A percentile compares a stretch with the other conserved stretches of the same genome.
Conservation (phyloP, 2,888 invertebrate genomes). For the Philonicus albiceps region DNA sequence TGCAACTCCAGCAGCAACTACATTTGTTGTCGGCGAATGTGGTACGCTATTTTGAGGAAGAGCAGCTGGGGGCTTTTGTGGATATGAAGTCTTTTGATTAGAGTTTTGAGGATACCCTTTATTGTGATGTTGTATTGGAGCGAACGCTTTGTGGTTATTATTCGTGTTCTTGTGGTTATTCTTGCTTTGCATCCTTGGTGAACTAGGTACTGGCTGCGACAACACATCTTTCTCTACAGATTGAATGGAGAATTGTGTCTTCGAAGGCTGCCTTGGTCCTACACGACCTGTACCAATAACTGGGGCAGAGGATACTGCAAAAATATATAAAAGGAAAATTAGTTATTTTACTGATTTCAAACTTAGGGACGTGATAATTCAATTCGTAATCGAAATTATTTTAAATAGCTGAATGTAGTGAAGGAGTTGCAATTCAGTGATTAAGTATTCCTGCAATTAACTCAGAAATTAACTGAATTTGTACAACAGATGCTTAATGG, state of each 20-base stretch:
- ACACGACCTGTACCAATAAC: constrained; percentile 63
- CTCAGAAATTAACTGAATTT: no score
- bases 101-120: background rate
- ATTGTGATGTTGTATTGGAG: background rate
- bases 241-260: constrained; percentile 48
- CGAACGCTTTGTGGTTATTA: background rate
- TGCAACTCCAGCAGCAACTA: background rate
- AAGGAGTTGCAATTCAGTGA: no score
- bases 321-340: constrained; percentile 17
- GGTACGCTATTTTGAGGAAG: background rate
- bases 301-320: constrained; percentile 59
- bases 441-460: no score
- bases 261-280: constrained; percentile 59
- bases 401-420: no score
- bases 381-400: no score
- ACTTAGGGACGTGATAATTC: no score
- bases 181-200: constrained; percentile 13
- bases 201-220: background rate
- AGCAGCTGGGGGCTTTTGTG: background rate
- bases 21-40: background rate
- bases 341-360: no score
- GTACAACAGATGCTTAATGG: no score
- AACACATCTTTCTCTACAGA: constrained; percentile 43
- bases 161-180: background rate
- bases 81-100: background rate